phyloP scores from a whole-genome alignment of 2,797 vertebrate genomes.

The Pelobates cultripes region DNA sequence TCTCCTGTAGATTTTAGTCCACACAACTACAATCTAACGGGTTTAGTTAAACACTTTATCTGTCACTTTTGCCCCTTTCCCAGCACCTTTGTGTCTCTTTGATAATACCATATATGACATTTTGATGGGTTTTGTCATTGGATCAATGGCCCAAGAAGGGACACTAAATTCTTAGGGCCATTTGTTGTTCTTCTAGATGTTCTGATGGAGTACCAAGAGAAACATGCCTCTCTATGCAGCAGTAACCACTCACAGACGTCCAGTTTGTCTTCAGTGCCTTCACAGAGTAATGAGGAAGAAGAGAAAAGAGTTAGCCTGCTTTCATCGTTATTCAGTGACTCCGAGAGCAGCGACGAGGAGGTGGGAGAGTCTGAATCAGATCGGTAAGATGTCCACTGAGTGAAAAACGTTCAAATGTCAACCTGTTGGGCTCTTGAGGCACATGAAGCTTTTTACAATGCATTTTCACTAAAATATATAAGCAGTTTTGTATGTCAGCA shows the following conservation, averaged over 20 bases:
- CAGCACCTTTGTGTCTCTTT: neutral
- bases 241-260: neutral
- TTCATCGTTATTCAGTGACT: neutral
- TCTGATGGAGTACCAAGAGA: slow-evolving; percentile 2
- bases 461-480: neutral
- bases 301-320: neutral
- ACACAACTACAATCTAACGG: no score
- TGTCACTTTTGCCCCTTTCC: no score
- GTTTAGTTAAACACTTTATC: no score
- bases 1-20: no score
- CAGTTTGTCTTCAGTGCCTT: neutral
- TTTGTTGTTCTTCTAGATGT: neutral
- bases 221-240: neutral
- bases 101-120: neutral
- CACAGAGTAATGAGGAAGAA: neutral
- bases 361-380: slow-evolving; percentile 8
- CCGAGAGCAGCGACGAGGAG: slow-evolving; percentile 6
- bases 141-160: neutral
- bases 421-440: neutral
- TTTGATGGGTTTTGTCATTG: neutral
- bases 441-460: neutral
- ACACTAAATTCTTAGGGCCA: neutral
- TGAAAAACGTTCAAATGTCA: neutral
- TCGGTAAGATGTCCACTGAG: neutral
- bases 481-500: neutral